Conservation (phyloP, 2,113 vertebrate species). For the Edolisoma coerulescens region DNA sequence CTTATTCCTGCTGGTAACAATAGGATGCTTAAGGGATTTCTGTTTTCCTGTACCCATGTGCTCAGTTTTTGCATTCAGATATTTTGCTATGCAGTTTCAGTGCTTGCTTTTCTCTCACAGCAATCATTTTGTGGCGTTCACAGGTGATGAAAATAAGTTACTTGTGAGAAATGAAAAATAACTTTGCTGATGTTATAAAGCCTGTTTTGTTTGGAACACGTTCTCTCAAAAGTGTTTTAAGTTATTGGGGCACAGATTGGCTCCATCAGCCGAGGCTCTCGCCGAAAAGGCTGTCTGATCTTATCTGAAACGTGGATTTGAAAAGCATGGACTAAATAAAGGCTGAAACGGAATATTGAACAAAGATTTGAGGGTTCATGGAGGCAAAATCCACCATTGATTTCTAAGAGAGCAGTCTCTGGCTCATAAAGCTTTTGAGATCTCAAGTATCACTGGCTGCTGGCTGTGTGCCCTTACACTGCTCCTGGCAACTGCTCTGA, state of each 20-base stretch:
- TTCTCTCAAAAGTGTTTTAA: background rate
- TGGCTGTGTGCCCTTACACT: background rate
- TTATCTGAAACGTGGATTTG: background rate
- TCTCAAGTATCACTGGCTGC: background rate
- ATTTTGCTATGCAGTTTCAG: background rate
- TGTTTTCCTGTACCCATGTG: background rate
- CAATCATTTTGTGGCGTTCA: background rate
- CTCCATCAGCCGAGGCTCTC: background rate
- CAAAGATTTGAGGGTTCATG: background rate
- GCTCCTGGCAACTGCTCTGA: background rate
- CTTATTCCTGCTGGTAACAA: background rate
- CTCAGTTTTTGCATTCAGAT: background rate
- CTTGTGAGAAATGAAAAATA: background rate
- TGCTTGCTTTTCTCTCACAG: background rate
- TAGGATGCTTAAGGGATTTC: background rate
- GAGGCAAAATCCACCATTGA: background rate
- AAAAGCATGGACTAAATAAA: background rate
- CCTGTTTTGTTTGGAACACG: background rate
- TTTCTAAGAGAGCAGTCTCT: background rate
- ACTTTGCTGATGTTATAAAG: background rate
- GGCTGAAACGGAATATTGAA: background rate
- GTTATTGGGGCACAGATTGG: background rate
- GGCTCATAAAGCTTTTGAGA: background rate
- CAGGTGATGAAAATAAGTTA: background rate
- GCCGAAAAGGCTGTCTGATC: background rate